Percentiles rank a stretch among this genome's conserved stretches.
Evolutionary conservation across 2,888 invertebrate species (phyloP).

Genomic region (Automeris io): DNA sequence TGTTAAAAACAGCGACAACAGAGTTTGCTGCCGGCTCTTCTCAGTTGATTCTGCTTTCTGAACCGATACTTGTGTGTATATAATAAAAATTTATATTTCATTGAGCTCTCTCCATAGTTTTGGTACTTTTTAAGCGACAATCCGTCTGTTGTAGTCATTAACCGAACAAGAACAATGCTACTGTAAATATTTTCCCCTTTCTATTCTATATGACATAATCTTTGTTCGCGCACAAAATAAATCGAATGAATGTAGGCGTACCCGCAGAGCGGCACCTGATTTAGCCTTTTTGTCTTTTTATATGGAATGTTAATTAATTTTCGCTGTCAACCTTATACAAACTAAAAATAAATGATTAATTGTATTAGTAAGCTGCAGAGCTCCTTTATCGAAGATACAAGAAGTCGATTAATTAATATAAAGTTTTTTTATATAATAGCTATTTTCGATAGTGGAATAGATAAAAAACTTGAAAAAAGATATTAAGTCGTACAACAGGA

Average conservation of each 20-base stretch:
- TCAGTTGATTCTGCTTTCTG: too few species aligned
- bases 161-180: too few species aligned
- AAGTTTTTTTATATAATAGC: neutral
- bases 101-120: too few species aligned
- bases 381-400: slow-evolving; percentile 26
- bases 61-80: too few species aligned
- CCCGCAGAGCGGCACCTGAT: slow-evolving; percentile 58
- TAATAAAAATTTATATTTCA: too few species aligned
- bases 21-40: too few species aligned
- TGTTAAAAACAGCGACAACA: too few species aligned
- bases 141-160: too few species aligned
- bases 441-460: neutral
- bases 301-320: slow-evolving; percentile 74
- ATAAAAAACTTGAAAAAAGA: too few species aligned
- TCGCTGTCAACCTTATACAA: slow-evolving; percentile 66
- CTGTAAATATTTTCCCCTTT: neutral
- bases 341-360: slow-evolving; percentile 71
- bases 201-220: slow-evolving; percentile 25
- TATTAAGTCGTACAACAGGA: too few species aligned
- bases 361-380: slow-evolving; percentile 37
- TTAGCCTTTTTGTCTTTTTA: slow-evolving; percentile 57
- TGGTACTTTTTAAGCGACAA: too few species aligned
- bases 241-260: slow-evolving; percentile 67
- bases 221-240: slow-evolving; percentile 56
- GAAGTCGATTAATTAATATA: slow-evolving; percentile 9